Base-by-base conservation (phyloP, 1,140 invertebrate genomes). In the Drosophila micromelanica region DNA sequence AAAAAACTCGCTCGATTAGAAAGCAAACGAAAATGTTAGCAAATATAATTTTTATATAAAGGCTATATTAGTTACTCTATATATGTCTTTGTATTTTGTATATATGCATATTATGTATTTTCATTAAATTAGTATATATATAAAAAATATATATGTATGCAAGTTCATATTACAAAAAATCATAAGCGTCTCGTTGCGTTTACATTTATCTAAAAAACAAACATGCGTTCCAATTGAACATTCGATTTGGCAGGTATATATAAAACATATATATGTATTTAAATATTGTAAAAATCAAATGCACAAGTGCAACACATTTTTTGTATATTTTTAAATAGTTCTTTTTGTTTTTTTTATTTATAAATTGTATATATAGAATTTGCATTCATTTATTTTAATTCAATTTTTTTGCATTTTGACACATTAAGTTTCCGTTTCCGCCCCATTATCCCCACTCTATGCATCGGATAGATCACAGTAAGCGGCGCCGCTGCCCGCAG, bases 401-500 rank as follows among this genome's bases (percentile, higher is more conserved):
- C 35, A 49, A 45, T 13, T 43, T 20, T 56, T 42, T 45, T 63
- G 64, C 45, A 40, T 72, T 76, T 90, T 87, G 80, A 73, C 76
- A 86, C 81, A 74, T 73, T 86, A 68, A 35, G 54, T 37, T 60
- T 56, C 38, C 17, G 13, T 52, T n/a, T 30, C 4, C 6, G 5
- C 49, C 7, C n/a, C 8, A 8, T 7, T 20, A 2, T 8, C 9
- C 3, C 17, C 38, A 32, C 54, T 69, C 73, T 90, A 91, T 64
- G 89, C 89, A 80, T 91, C 90, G 46, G 86, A 90, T 55, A 91
- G 70, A 91, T 91, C 90, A 84, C 89, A 86, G 69, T 85, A 78
- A 27, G 71, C 75, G 40, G 61, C 52, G n/a, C 71, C 68, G 56
- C 46, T 69, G 67, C 67, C 64, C 13, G 54, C 71, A 43, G 68